Base-by-base conservation (phyloP, 2,113 vertebrate species). In the Bettongia penicillata region DNA sequence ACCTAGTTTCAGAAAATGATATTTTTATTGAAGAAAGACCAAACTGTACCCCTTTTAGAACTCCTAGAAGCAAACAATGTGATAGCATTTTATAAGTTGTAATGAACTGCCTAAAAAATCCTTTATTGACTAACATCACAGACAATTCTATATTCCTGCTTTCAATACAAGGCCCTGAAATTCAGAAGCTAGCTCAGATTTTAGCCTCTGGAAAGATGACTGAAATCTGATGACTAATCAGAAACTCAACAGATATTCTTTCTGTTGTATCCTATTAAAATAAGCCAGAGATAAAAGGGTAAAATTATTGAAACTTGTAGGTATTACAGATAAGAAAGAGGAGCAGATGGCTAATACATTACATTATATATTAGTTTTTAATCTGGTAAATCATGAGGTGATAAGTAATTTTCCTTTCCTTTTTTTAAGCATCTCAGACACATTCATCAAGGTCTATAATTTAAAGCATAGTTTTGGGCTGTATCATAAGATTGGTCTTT, bases 161-260 rank as follows among this genome's bases (percentile, higher is more conserved):
- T 96, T 98, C 97, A 97, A 77, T 97, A 95, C 97, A 97, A 97
- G 97, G 89, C 97, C 98, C 97, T 50, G 94, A 96, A 97, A 84
- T 95, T 91, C 61, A 97, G 93, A 53, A 91, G 49, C 91, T 90
- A 52, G 97, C 97, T 94, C 95, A 97, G 91, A 92, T 93, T 97
- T 96, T 97, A 97, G 96, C 98, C 51, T 6, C 95, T 93, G 95
- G 94, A 94, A 97, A 97, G 96, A 98, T 98, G 96, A 98, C 98
- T 97, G 92, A 90, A 98, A 97, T 97, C 94, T 95, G 97, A 94
- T 52, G 90, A 96, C 96, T 98, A 97, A 98, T 97, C 97, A 98
- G 93, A 96, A 98, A 96, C 93, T 94, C 94, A 95, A 93, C 0
- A 2, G 22, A 91, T 55, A 96, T 95, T 97, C 95, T 97, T 98